A percentile compares a stretch with the other conserved stretches of the same genome.
phyloP scores from a whole-genome alignment of 2,113 vertebrate species.

The Sylvietta virens region DNA sequence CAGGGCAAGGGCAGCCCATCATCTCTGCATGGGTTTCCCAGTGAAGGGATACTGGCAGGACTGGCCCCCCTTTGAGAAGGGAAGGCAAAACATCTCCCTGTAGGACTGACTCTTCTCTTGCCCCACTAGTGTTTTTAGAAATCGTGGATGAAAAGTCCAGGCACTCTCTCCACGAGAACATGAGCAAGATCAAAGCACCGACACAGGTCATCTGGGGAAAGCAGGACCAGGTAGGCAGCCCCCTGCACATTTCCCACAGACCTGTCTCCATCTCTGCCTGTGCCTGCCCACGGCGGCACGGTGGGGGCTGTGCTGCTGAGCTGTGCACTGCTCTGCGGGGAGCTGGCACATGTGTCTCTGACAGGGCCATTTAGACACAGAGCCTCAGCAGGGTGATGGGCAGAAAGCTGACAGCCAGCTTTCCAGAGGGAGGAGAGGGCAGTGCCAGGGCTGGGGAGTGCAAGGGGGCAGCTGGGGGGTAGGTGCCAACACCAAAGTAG shows the following conservation, averaged over 20 bases:
- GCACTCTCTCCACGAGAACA: slow-evolving; percentile 80
- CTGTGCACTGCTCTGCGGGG: rapidly evolving
- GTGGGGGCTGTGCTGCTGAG: background rate
- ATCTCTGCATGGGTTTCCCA: background rate
- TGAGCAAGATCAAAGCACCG: slow-evolving; percentile 83
- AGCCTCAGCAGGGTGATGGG: background rate
- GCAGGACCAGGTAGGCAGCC: slow-evolving; percentile 84
- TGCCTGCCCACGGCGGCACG: rapidly evolving
- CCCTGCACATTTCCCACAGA: background rate
- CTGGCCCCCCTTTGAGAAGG: background rate
- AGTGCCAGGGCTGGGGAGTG: background rate
- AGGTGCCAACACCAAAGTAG: background rate
- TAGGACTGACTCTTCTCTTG: slow-evolving; percentile 13
- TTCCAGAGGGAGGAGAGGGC: background rate
- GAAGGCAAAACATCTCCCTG: background rate
- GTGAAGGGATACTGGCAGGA: background rate
- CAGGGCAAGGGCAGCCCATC: background rate
- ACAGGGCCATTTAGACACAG: background rate
- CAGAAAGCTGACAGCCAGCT: background rate
- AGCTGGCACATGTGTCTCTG: background rate
- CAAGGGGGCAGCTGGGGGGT: rapidly evolving
- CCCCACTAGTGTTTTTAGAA: slow-evolving; percentile 83
- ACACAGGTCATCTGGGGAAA: slow-evolving; percentile 93
- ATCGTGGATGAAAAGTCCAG: slow-evolving; percentile 80
- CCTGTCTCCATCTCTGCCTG: background rate